Base-by-base conservation (phyloP, 2,888 invertebrate genomes). In the Lottia gigantea region DNA sequence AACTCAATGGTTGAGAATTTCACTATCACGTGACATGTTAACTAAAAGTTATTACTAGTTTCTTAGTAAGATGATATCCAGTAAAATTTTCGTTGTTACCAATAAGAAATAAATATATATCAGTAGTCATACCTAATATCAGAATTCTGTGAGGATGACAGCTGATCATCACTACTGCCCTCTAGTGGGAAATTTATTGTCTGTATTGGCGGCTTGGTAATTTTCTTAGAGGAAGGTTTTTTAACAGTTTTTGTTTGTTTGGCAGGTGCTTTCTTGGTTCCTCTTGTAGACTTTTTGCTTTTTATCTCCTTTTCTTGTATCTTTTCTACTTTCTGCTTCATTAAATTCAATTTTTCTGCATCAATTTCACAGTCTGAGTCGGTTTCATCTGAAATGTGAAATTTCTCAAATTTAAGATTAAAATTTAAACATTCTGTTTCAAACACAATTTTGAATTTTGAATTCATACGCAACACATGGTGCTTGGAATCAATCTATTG, bases 351-450 rank as follows among this genome's bases (percentile, higher is more conserved):
- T 68, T 70, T 73, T 19, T 65, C 62, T 49, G 70, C 66, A 8
- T 72, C 71, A 25, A 70, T 77, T 31, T 82, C 83, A 73, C 72
- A 76, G 55, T 84, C 83, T 70, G 81, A 82, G 73, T 82, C 84
- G n/a, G 83, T 83, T 73, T 84, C 84, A 79, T 83, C 82, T 84
- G 70, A 15, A 69, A 71, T 12, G 45, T 12, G 19, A 12, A 26
- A n/a, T 15, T 16, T 65, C 40, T 25, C 12, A 64, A 15, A 2
- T 40, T 16, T 2, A 55, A n/a, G 1, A 40, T 11, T 11, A 3
- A 40, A 40, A 4, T 40, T 11, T 8, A 40, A 40, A 11, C 6
- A 40, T 40, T 8, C 40, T 40, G 40, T 40, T 40, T 40, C 40
- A 40, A 11, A 40, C n/a, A n/a, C n/a, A n/a, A n/a, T n/a, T n/a